Conservation (phyloP, 1,140 invertebrate species). For the Drosophila kepulauana region DNA sequence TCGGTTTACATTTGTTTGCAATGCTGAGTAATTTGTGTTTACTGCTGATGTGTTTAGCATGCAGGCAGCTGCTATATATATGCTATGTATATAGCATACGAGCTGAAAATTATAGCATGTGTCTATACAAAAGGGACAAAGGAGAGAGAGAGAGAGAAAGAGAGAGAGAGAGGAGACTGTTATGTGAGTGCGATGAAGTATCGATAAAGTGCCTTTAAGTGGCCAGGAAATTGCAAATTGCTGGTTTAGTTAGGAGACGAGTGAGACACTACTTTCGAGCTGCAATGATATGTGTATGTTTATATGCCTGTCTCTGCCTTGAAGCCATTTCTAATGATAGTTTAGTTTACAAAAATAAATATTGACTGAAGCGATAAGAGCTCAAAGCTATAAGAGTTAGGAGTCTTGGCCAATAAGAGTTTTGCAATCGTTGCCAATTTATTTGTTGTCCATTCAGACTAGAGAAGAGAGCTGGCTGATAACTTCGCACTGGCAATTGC, state of each 20-base stretch:
- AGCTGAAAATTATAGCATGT: constrained; percentile 70
- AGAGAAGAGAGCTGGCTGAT: background rate
- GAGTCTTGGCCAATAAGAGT: constrained; percentile 3
- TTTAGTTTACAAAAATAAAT: constrained; percentile 55
- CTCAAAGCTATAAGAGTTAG: constrained; percentile 10
- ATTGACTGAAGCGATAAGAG: constrained; percentile 47
- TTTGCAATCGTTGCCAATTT: constrained; percentile 39
- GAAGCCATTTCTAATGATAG: constrained; percentile 48
- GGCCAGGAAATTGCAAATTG: constrained; percentile 78
- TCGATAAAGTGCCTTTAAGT: constrained; percentile 65
- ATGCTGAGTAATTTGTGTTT: constrained; percentile 82
- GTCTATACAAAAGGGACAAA: constrained; percentile 28
- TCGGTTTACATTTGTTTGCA: constrained; percentile 76
- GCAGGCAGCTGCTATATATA: constrained; percentile 26
- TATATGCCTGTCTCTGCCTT: constrained; percentile 1
- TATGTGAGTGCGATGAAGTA: constrained; percentile 55
- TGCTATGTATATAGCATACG: constrained; percentile 15
- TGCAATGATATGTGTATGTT: background rate
- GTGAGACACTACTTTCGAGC: background rate
- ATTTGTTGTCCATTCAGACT: constrained; percentile 22
- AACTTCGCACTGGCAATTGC: constrained; percentile 6
- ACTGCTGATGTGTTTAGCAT: constrained; percentile 67
- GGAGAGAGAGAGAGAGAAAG: background rate
- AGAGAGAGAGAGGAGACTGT: background rate
- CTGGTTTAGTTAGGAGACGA: constrained; percentile 46